phyloP scores from a whole-genome alignment of 2,797 vertebrate genomes.

The Clangula hyemalis region DNA sequence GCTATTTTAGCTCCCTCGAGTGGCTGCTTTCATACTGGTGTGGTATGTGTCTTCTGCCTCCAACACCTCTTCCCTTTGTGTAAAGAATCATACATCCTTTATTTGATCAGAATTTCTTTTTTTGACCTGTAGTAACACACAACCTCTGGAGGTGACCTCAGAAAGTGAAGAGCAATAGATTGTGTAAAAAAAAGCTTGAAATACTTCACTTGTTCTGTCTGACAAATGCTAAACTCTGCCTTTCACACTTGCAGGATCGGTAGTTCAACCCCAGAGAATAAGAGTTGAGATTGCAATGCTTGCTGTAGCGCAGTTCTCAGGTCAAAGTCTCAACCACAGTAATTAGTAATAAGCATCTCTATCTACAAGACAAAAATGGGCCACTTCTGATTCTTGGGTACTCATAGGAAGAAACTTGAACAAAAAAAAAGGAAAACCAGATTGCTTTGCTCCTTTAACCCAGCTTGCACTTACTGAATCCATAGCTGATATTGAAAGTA shows the following conservation, averaged over 20 bases:
- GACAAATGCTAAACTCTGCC: not conserved
- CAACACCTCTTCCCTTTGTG: not conserved
- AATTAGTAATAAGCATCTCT: not conserved
- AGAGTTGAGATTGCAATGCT: not conserved
- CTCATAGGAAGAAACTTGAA: not conserved
- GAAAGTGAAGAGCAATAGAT: not conserved
- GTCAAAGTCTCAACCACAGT: not conserved
- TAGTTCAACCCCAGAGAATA: not conserved
- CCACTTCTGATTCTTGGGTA: not conserved
- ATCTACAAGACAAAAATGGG: not conserved
- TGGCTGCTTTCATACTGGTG: rapidly evolving
- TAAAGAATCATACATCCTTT: not conserved
- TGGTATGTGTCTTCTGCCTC: not conserved
- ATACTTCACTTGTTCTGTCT: not conserved
- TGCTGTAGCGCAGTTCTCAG: conserved; percentile 10
- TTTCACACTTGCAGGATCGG: not conserved
- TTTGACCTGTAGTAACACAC: not conserved
- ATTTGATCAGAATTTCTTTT: not conserved
- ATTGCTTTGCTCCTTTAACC: not conserved
- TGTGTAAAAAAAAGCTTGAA: not conserved
- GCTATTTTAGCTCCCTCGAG: not conserved
- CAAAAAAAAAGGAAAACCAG: not conserved
- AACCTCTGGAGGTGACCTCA: not conserved
- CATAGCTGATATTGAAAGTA: not conserved
- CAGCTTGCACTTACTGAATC: not conserved